These are phyloP conservation scores for Apocrypta bakeri DNA, from an alignment of 1,140 invertebrate species.

Conservation along the genomic window DNA sequence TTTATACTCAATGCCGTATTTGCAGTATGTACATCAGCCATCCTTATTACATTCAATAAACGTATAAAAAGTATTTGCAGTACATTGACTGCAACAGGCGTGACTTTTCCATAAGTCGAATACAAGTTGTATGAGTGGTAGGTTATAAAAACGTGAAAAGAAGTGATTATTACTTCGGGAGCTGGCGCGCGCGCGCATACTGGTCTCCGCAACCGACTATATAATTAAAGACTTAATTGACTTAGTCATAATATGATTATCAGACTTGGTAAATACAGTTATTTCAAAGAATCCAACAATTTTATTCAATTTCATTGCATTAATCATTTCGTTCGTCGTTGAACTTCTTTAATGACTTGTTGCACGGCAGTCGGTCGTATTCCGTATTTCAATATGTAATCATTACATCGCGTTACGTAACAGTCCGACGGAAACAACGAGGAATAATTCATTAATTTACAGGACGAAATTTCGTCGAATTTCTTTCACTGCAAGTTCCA, in stretches of 20 bases:
- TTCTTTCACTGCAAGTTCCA: not conserved
- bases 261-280: not conserved
- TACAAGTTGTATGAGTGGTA: not conserved
- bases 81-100: no score
- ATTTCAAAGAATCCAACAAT: not conserved
- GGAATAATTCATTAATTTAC: not conserved
- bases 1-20: no score
- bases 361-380: not conserved
- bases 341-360: not conserved
- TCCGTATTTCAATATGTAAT: not conserved
- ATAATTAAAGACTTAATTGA: not conserved
- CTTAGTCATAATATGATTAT: not conserved
- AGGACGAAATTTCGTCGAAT: not conserved
- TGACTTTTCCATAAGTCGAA: no score
- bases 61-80: no score
- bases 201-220: not conserved
- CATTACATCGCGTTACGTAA: no score
- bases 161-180: not conserved
- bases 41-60: no score
- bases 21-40: no score
- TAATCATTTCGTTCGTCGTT: not conserved
- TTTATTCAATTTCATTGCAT: not conserved
- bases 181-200: not conserved
- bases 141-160: not conserved
- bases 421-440: not conserved